phyloP scores from a whole-genome alignment of 2,113 vertebrate genomes.

The Syrmaticus mikado region DNA sequence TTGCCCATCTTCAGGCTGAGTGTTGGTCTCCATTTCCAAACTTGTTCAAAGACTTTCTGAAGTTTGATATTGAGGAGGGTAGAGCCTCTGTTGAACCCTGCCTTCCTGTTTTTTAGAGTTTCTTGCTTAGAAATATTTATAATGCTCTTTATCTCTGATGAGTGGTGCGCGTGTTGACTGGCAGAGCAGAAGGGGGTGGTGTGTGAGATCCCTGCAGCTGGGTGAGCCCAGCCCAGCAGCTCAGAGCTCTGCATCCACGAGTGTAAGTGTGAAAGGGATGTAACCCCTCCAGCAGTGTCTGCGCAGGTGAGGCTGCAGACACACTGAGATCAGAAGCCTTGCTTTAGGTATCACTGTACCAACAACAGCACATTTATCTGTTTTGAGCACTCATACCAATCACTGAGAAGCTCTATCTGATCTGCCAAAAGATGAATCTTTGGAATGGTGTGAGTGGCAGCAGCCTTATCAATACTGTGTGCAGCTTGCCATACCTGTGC shows the following conservation, averaged over 20 bases:
- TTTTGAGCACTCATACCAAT: background rate
- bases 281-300: background rate
- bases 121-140: background rate
- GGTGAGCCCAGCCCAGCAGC: background rate
- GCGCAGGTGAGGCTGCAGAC: background rate
- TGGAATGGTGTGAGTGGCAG: background rate
- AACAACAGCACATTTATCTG: background rate
- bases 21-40: rapidly evolving
- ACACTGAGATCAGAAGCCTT: background rate
- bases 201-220: background rate
- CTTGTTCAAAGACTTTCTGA: background rate
- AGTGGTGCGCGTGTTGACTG: rapidly evolving
- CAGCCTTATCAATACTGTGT: rapidly evolving
- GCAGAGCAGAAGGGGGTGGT: rapidly evolving
- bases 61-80: background rate
- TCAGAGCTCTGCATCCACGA: rapidly evolving
- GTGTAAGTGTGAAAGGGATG: background rate
- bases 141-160: rapidly evolving
- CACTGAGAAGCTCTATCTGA: background rate
- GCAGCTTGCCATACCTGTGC: background rate
- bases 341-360: background rate
- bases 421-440: background rate
- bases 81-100: background rate
- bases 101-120: background rate
- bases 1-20: rapidly evolving